phyloP scores from a whole-genome alignment of 2,113 vertebrate species.

The Phaetusa simplex region DNA sequence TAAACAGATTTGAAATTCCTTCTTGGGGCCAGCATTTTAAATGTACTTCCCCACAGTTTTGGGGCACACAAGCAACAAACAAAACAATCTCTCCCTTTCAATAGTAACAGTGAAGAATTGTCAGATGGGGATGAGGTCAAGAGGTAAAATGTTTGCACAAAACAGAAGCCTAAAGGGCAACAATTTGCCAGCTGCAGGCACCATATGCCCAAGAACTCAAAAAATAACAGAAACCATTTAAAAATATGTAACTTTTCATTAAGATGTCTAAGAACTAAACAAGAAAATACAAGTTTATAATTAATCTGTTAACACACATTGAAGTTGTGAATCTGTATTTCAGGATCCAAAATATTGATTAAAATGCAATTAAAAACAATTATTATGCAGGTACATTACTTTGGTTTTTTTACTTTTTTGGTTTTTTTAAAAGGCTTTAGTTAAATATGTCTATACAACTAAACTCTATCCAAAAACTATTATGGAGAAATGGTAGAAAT shows the following conservation, averaged over 20 bases:
- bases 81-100: background rate
- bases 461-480: background rate
- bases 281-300: background rate
- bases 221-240: background rate
- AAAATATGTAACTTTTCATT: background rate
- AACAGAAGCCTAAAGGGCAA: background rate
- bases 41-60: background rate
- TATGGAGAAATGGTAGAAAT: background rate
- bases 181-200: background rate
- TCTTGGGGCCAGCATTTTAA: background rate
- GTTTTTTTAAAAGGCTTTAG: background rate
- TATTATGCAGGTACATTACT: background rate
- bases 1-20: background rate
- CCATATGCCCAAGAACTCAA: background rate
- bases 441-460: background rate
- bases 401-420: background rate
- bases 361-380: background rate
- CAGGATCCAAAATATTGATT: background rate
- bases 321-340: background rate
- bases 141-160: background rate
- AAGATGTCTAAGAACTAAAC: background rate
- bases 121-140: background rate
- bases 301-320: background rate
- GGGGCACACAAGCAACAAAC: background rate
- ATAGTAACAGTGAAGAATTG: background rate